Percentiles rank a stretch among this genome's conserved stretches.
phyloP scores from a whole-genome alignment of 1,140 invertebrate species.

The Planococcus citri region DNA sequence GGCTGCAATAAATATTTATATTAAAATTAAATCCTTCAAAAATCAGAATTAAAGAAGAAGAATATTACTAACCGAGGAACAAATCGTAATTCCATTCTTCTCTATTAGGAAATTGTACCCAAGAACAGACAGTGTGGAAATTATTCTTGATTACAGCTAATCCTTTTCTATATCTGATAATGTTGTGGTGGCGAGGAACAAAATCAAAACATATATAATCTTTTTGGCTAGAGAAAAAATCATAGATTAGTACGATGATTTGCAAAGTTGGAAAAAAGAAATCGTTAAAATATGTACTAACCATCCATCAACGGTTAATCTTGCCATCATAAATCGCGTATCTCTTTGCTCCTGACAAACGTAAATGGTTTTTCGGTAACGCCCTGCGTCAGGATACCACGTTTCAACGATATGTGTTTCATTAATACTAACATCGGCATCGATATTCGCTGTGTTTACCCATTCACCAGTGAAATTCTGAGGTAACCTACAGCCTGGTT shows the following conservation, averaged over 20 bases:
- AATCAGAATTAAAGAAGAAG: not conserved
- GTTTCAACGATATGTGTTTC: slow-evolving; percentile 93
- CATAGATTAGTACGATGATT: slow-evolving; percentile 15
- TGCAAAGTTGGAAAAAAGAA: not conserved
- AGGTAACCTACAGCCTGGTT: slow-evolving; percentile 78
- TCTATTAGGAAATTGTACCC: slow-evolving; percentile 78
- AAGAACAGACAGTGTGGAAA: slow-evolving; percentile 84
- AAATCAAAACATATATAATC: slow-evolving; percentile 97
- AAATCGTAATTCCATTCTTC: slow-evolving; percentile 79
- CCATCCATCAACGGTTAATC: slow-evolving; percentile 92
- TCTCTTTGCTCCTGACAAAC: slow-evolving; percentile 84
- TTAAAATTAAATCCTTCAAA: not conserved
- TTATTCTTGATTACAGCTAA: slow-evolving; percentile 77
- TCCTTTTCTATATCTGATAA: slow-evolving; percentile 85
- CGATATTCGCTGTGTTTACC: slow-evolving; percentile 94
- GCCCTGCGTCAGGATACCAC: slow-evolving; percentile 78
- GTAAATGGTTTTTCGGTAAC: slow-evolving; percentile 80
- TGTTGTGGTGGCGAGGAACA: slow-evolving; percentile 85
- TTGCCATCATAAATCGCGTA: slow-evolving; percentile 76
- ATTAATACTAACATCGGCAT: slow-evolving; percentile 87
- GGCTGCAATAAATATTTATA: slow-evolving; percentile 41
- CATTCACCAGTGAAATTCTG: slow-evolving; percentile 88
- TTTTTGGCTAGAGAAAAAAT: slow-evolving; percentile 62
- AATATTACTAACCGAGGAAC: slow-evolving; percentile 46
- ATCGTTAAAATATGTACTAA: slow-evolving; percentile 31